Base-by-base conservation (phyloP, 2,113 vertebrate genomes). In the Cromileptes altivelis region DNA sequence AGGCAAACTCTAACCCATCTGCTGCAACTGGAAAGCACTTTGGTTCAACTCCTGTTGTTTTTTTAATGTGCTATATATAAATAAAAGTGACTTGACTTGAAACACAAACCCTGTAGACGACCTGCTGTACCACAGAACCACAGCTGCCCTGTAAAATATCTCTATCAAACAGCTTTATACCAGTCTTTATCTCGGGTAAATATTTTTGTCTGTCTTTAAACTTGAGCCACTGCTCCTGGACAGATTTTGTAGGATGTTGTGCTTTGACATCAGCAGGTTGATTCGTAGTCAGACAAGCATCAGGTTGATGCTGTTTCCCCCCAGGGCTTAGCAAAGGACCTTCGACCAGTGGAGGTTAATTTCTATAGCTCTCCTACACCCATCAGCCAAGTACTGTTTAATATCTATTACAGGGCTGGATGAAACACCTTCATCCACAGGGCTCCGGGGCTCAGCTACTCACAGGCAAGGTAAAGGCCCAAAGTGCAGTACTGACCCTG, bases 391-490 rank as follows among this genome's bases (percentile, higher is more conserved):
- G 47, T 58, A 0, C 62, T 25, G 77, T 74, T 89, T 84, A 70
- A 84, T 67, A 64, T 65, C 83, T 70, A 74, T 73, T 45, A 81
- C 63, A 57, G 71, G 37, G 6, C 65, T 4, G 77, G 45, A 69
- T 63, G 56, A 56, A 40, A 74, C 33, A 10, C 50, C 63, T 60
- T 61, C 55, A 45, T 50, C 25, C 72, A 14, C 63, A 12, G 19
- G 13, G 56, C 74, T 21, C 14, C 13, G 3, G 78, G 78, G 74
- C 65, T 37, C 8, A 6, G 50, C 6, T 30, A 17, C 30, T 80
- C 85, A 30, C 50, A 23, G 58, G 25, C 15, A 13, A 49, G 58
- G 12, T 58, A 30, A 45, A 68, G 57, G 25, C 62, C 52, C 81
- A 37, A 11, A 52, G 75, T 40, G 58, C 40, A 9, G 30, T n/a